phyloP scores from a whole-genome alignment of 2,888 invertebrate species.

The Sinopyrophorus schimmeli region DNA sequence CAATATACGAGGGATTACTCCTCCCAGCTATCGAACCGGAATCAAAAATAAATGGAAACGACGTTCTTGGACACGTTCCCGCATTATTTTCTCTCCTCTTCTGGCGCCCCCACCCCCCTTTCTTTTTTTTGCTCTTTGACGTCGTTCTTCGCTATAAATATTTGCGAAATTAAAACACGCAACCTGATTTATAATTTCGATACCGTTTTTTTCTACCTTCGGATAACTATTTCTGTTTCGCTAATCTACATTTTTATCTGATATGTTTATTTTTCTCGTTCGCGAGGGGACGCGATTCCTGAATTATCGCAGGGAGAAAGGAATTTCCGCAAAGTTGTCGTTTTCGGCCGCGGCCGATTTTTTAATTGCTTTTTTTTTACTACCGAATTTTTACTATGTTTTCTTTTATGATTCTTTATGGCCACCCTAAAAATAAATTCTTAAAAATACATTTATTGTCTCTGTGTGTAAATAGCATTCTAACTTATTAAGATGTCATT shows the following conservation, averaged over 20 bases:
- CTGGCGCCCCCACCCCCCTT: too few species aligned
- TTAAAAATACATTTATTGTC: too few species aligned
- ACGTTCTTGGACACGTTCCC: constrained; percentile 15
- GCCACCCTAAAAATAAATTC: too few species aligned
- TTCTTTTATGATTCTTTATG: too few species aligned
- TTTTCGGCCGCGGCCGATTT: too few species aligned
- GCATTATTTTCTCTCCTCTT: background rate
- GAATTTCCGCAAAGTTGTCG: too few species aligned
- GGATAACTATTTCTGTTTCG: constrained; percentile 5
- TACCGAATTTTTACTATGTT: too few species aligned
- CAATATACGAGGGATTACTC: constrained; percentile 40
- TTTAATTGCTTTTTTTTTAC: too few species aligned
- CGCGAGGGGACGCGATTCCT: too few species aligned
- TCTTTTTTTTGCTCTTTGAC: constrained; percentile 8
- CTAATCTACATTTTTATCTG: constrained; percentile 11
- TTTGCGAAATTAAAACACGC: constrained; percentile 19
- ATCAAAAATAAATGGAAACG: constrained; percentile 23
- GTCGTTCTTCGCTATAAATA: constrained; percentile 9
- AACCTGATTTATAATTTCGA: constrained; percentile 16
- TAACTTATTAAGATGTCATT: too few species aligned
- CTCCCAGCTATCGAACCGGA: constrained; percentile 11
- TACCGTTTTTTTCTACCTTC: constrained; percentile 5
- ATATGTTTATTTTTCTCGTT: constrained; percentile 7
- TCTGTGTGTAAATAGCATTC: too few species aligned
- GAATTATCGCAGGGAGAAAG: too few species aligned